Base-by-base conservation (phyloP, 2,888 invertebrate species). In the Pinctada fucata region DNA sequence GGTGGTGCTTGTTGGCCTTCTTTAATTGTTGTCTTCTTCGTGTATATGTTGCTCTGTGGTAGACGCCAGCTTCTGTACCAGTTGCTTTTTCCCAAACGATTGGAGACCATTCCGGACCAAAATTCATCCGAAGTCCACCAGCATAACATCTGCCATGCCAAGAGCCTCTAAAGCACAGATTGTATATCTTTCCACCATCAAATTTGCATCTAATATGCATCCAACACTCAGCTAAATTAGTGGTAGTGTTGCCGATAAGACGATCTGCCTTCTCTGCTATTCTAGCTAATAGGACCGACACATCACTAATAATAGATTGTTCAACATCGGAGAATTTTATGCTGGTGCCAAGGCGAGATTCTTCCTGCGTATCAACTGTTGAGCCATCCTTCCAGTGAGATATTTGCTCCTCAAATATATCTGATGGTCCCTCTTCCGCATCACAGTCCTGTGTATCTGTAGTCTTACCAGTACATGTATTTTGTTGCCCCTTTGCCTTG, bases 141-240 rank as follows among this genome's bases (percentile, higher is more conserved):
- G 76, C 82, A 78, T 77, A 81, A 67, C 81, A 84, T 16, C 84
- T 63, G 0, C 78, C 77, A 45, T 82, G 78, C 83, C 82, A 83
- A 5, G 84, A 80, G 8, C 81, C 81, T 8, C 81, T 2, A 31
- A 79, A 68, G 66, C 81, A 81, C 0, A 76, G 64, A 63, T 83
- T 82, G 13, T 68, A 73, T 2, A 82, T 66, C 65, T 83, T 83
- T 5, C 82, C 83, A 31, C 81, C 82, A 75, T 83, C 83, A 81
- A 82, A 52, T 13, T 58, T 58, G 13, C 58, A 58, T 58, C 58
- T 58, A 10, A 58, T 58, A 13, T 58, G 58, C 58, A 58, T 58
- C 58, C 58, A 58, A 6, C 6, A 10, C 13, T 66, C 66, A 6
- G 66, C 66, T 16, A 66, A 66, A 66, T 66, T 66, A 13, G 66